A percentile compares a stretch with the other conserved stretches of the same genome.
Conservation (phyloP, 2,797 vertebrate species). For the Scleropages formosus region DNA sequence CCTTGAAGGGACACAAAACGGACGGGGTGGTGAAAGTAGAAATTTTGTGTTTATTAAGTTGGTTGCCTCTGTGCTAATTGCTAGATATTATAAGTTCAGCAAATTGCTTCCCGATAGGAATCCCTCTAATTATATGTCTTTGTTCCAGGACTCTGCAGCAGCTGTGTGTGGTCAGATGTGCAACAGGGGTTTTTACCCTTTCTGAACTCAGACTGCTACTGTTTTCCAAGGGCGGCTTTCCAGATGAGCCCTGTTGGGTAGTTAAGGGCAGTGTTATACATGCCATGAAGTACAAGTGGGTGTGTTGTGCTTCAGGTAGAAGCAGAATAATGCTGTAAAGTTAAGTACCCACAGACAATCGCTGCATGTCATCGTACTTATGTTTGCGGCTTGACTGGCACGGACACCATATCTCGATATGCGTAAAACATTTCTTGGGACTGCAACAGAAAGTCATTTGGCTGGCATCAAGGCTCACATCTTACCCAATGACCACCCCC, state of each 20-base stretch:
- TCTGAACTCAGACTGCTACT: constrained; percentile 13
- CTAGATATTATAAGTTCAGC: constrained; percentile 47
- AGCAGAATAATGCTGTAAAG: not conserved
- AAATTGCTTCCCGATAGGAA: constrained; percentile 47
- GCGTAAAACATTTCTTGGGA: no score
- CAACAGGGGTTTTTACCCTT: constrained; percentile 24
- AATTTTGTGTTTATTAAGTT: no score
- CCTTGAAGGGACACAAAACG: no score
- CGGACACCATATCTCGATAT: no score
- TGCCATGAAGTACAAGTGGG: not conserved
- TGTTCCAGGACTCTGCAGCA: constrained; percentile 22
- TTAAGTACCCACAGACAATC: not conserved
- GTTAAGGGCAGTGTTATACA: not conserved
- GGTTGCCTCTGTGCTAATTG: constrained; percentile 34
- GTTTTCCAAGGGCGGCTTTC: not conserved
- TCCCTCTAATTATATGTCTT: constrained; percentile 55
- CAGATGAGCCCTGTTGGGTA: not conserved
- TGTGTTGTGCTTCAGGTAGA: not conserved
- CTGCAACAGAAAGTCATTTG: not conserved
- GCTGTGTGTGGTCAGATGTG: constrained; percentile 34
- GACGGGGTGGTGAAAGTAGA: no score
- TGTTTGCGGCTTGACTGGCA: no score
- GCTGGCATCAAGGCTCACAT: constrained; percentile 31
- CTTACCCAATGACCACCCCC: no score
- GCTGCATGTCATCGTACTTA: not conserved